Conservation (phyloP, 2,888 invertebrate genomes). For the Nemotelus nigrinus region DNA sequence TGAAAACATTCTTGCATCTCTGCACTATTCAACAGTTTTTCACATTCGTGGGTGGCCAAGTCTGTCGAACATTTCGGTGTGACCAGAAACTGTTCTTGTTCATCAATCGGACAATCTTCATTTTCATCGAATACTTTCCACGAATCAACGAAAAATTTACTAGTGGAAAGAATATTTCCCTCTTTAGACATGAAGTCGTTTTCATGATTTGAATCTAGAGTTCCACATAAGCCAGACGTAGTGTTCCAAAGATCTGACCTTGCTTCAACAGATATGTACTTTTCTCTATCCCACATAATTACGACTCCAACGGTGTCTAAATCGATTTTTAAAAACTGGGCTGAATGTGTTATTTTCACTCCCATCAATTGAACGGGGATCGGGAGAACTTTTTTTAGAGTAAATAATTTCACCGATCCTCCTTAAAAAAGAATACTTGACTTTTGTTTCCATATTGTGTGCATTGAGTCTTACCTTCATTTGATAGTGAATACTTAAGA, state of each 20-base stretch:
- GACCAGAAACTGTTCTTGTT: conserved; percentile 58
- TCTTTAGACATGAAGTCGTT: conserved; percentile 77
- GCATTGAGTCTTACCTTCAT: conserved; percentile 60
- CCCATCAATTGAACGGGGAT: conserved; percentile 80
- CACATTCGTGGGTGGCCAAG: conserved; percentile 68
- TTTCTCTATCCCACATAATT: conserved; percentile 81
- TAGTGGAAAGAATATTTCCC: conserved; percentile 65
- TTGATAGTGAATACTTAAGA: conserved; percentile 72
- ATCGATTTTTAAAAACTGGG: conserved; percentile 74
- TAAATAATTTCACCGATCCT: conserved; percentile 68
- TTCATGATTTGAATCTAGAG: conserved; percentile 73
- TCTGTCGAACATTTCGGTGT: conserved; percentile 58
- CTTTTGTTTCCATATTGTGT: neutral
- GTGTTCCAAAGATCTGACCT: conserved; percentile 78
- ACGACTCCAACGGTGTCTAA: conserved; percentile 75
- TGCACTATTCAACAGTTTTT: conserved; percentile 71
- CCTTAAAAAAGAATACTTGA: conserved; percentile 60
- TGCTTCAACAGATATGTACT: conserved; percentile 74
- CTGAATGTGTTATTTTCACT: conserved; percentile 76
- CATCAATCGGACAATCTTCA: conserved; percentile 58
- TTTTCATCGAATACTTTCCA: conserved; percentile 57
- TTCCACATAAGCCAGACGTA: conserved; percentile 85
- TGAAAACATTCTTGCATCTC: conserved; percentile 74
- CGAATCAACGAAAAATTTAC: conserved; percentile 62
- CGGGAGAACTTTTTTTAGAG: conserved; percentile 69